Evolutionary conservation across 30 jellyfish, hydroid and myxozoan species (phyloP), one percentile per base, ranked within the genome.

Genomic region (Turritopsis rubra): DNA sequence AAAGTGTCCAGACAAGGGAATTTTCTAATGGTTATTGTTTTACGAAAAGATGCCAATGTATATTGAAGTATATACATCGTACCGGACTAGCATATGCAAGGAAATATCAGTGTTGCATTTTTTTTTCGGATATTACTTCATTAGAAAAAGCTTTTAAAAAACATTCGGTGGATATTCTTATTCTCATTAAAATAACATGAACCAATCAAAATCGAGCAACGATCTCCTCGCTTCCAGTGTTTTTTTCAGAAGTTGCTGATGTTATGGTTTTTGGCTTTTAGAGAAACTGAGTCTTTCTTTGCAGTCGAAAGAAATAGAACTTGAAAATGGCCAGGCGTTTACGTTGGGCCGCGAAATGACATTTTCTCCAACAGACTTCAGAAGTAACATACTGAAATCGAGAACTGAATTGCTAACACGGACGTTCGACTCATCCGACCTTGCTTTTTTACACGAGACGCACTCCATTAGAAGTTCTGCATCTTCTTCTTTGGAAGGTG

Each of bases 331-430:
- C 13, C 60, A 41, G 13, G 60, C 9, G 9, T 13, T 41, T 41
- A 41, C 5, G 13, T 41, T 41, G 60, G 13, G 60, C 9, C 60
- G 13, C 9, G 60, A 41, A 13, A 13, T 13, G 60, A 41, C 13
- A 41, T 41, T 5, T 41, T 68, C 77, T n/a, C 77, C 77, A 8
- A 68, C 77, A 68, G 31, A 68, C 9, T 8, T 68, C 31, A 68
- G 77, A 68, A 68, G 21, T 23, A 68, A 68, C 77, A 68, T 68
- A n/a, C 30, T 68, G 30, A 68, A 68, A 68, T 68, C 77, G 30
- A 68, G 77, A 68, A 68, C 9, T 68, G 7, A 68, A 27, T 68
- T 68, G 30, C 30, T 68, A n/a, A 68, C 77, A 8, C 77, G 77
- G 16, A 68, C 77, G 30, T 68, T 23, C 13, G 60, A 41, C 60